phyloP scores from a whole-genome alignment of 2,888 invertebrate species.

The Trypoxylon attenuatum region DNA sequence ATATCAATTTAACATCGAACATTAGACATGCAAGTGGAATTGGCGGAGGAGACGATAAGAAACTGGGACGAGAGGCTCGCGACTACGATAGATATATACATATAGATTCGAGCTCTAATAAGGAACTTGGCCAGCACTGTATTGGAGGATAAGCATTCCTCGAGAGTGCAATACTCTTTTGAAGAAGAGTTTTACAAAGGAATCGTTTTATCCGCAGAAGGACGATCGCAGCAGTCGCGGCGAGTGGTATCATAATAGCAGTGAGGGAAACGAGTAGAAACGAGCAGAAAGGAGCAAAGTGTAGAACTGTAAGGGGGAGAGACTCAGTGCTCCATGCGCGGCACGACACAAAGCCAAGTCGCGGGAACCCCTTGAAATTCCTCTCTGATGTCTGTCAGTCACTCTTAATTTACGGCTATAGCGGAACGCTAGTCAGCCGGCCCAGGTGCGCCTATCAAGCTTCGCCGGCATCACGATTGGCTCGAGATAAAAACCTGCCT shows the following conservation, averaged over 20 bases:
- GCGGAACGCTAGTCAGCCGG: constrained; percentile 41
- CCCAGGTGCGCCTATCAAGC: constrained; percentile 51
- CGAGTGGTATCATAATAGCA: constrained; percentile 56
- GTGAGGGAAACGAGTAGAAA: too few relatives aligned
- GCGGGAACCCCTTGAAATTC: constrained; percentile 55
- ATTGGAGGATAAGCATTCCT: too few relatives aligned
- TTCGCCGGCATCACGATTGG: constrained; percentile 42
- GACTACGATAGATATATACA: too few relatives aligned
- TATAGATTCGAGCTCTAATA: too few relatives aligned
- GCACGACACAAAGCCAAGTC: constrained; percentile 45
- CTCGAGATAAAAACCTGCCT: constrained; percentile 31
- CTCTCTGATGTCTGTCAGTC: constrained; percentile 57
- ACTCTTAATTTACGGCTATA: constrained; percentile 57
- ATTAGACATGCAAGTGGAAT: too few relatives aligned
- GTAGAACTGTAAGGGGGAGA: neutral
- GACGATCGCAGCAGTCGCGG: constrained; percentile 44
- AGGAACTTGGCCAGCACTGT: too few relatives aligned
- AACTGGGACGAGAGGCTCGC: too few relatives aligned
- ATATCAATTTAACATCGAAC: too few relatives aligned
- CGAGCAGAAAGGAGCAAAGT: constrained; percentile 43
- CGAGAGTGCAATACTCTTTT: too few relatives aligned
- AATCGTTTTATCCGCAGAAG: constrained; percentile 52
- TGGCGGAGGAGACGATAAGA: too few relatives aligned
- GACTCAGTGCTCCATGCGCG: constrained; percentile 29
- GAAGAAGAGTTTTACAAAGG: too few relatives aligned